Evolutionary conservation across 1,140 invertebrate genomes (phyloP), one percentile per base, ranked within the genome.

Genomic region (Ips typographus): DNA sequence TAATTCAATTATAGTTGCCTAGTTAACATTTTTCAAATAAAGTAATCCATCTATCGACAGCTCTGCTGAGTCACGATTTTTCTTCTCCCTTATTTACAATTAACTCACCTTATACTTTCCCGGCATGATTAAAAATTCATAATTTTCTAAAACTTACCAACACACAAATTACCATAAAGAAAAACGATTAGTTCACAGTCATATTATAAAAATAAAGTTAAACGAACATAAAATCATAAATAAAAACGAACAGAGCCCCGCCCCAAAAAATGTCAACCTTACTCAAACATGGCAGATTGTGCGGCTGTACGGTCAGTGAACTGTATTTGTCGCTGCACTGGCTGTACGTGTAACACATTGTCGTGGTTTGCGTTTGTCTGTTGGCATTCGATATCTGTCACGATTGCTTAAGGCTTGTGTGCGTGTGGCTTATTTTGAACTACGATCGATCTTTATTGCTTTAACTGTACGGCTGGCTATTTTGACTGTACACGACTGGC

Each of bases 231-330:
- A 61, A 61, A 61, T 36, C n/a, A 61, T 37, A 61, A 47, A 61
- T 56, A 56, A 6, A 7, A 56, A 8, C 44, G 44, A 22, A 22
- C 22, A 52, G n/a, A 61, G 42, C 43, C 43, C 59, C 42, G n/a
- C 39, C 44, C 55, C 53, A 44, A 38, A 8, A 8, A 66, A 65
- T n/a, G 42, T 42, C 52, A 56, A 66, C 55, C 64, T 58, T 66
- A 66, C 64, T 58, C 64, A 58, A 40, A 64, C 53, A 57, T 42
- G 62, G 40, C 62, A 65, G 51, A 41, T 41, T 55, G 51, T 42
- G 42, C 22, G 22, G 53, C 53, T 36, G 53, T 57, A 66, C 51
- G n/a, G 40, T 64, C 36, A 52, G 37, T 63, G 51, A 49, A 43
- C 55, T 66, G 53, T 40, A 60, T 40, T 63, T 37, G 6, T 63